Conservation (phyloP, 2,113 vertebrate species). For the Strix uralensis region DNA sequence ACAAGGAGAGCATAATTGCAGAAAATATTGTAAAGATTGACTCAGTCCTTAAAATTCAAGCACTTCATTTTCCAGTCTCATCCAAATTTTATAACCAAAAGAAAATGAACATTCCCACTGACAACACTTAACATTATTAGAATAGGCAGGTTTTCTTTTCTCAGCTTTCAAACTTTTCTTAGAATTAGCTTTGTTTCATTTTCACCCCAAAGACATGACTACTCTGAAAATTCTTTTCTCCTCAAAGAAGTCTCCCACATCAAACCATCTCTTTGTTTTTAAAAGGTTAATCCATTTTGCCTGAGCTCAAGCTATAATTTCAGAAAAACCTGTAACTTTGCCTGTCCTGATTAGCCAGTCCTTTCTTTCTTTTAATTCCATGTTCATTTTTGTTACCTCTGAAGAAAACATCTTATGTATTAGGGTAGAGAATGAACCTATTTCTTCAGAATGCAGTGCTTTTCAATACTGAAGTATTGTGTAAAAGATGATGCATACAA, state of each 20-base stretch:
- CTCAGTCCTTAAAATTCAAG: constrained; percentile 2
- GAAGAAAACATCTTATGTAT: background rate
- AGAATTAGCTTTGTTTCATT: background rate
- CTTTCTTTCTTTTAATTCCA: background rate
- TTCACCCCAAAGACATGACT: background rate
- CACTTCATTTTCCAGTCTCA: background rate
- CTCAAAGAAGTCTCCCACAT: background rate
- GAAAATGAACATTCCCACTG: background rate
- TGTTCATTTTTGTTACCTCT: background rate
- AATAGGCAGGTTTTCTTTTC: background rate
- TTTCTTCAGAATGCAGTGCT: background rate
- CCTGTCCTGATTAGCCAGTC: background rate
- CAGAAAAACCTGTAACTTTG: background rate
- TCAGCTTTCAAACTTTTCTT: background rate
- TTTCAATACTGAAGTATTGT: background rate
- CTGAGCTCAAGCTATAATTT: background rate
- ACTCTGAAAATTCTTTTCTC: background rate
- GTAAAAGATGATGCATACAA: background rate
- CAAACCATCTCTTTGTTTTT: background rate
- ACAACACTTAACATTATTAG: background rate
- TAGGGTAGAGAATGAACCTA: background rate
- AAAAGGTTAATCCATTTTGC: background rate
- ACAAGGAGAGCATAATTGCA: background rate
- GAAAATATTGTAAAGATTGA: constrained; percentile 3
- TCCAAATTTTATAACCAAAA: constrained; percentile 3